Evolutionary conservation across 2,797 vertebrate genomes (phyloP).

Genomic region (Sebastolobus alascanus): DNA sequence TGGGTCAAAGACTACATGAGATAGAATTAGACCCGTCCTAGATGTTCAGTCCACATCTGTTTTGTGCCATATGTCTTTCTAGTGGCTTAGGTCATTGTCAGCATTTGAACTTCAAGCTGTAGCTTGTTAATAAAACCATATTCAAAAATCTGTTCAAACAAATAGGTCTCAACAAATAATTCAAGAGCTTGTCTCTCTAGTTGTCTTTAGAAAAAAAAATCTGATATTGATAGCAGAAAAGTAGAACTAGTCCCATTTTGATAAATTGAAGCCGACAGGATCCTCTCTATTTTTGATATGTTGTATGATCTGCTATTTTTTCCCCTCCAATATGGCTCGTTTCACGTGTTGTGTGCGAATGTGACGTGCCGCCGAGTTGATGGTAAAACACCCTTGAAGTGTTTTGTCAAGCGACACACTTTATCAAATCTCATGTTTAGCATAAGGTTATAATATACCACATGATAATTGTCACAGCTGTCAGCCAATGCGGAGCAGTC

Average conservation of each 20-base stretch:
- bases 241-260: slow-evolving; percentile 8
- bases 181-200: slow-evolving; percentile 35
- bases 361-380: slow-evolving; percentile 23
- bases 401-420: slow-evolving; percentile 53
- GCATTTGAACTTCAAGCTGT: slow-evolving; percentile 40
- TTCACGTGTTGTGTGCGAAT: slow-evolving; percentile 20
- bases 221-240: slow-evolving; percentile 17
- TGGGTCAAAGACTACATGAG: slow-evolving; percentile 77
- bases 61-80: slow-evolving; percentile 70
- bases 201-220: slow-evolving; percentile 6
- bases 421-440: slow-evolving; percentile 64
- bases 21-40: slow-evolving; percentile 78
- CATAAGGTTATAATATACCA: slow-evolving; percentile 63
- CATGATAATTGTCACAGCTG: slow-evolving; percentile 72
- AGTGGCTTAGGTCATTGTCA: slow-evolving; percentile 63
- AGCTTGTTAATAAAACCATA: slow-evolving; percentile 50
- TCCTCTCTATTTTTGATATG: slow-evolving; percentile 27
- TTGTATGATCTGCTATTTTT: slow-evolving; percentile 9
- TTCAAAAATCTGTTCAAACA: slow-evolving; percentile 27
- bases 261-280: slow-evolving; percentile 22
- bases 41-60: slow-evolving; percentile 74
- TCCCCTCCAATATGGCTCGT: neutral
- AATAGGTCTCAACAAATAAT: slow-evolving; percentile 43
- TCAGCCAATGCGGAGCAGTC: slow-evolving; percentile 56
- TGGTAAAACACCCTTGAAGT: slow-evolving; percentile 49